Evolutionary conservation across 23 tunicate species (phyloP).

Genomic region (Halocynthia roretzi): DNA sequence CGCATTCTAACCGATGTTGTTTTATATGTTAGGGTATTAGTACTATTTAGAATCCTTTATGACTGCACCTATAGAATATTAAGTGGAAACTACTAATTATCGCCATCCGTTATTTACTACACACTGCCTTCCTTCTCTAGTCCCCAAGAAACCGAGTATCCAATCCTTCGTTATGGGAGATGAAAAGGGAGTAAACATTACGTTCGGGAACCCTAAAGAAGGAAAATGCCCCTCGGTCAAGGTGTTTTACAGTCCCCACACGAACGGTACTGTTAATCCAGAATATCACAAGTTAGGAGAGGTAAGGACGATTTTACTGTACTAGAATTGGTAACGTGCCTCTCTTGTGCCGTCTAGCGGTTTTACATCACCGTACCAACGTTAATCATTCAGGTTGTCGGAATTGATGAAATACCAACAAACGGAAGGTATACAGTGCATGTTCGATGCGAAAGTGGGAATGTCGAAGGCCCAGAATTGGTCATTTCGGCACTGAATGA

Average conservation of each 20-base stretch:
- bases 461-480: slow-evolving; percentile 57
- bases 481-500: slow-evolving; percentile 5
- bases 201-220: slow-evolving; percentile 26
- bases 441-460: slow-evolving; percentile 50
- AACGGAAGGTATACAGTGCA: slow-evolving; percentile 49
- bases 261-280: slow-evolving; percentile 15
- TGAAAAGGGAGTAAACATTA: slow-evolving; percentile 23
- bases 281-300: slow-evolving; percentile 19
- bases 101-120: background rate
- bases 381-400: slow-evolving; percentile 21
- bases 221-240: slow-evolving; percentile 51
- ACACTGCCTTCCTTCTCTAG: slow-evolving; percentile 17
- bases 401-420: slow-evolving; percentile 27
- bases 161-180: background rate
- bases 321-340: background rate
- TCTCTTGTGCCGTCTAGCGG: background rate
- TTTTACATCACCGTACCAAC: background rate
- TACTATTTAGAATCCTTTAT: too few species aligned
- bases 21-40: too few species aligned
- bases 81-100: background rate
- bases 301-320: slow-evolving; percentile 10
- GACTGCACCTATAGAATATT: too few species aligned
- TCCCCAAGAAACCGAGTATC: slow-evolving; percentile 30
- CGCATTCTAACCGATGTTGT: too few species aligned
- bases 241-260: slow-evolving; percentile 36